Conservation (phyloP, 1,140 invertebrate species). For the Drosophila hydei region DNA sequence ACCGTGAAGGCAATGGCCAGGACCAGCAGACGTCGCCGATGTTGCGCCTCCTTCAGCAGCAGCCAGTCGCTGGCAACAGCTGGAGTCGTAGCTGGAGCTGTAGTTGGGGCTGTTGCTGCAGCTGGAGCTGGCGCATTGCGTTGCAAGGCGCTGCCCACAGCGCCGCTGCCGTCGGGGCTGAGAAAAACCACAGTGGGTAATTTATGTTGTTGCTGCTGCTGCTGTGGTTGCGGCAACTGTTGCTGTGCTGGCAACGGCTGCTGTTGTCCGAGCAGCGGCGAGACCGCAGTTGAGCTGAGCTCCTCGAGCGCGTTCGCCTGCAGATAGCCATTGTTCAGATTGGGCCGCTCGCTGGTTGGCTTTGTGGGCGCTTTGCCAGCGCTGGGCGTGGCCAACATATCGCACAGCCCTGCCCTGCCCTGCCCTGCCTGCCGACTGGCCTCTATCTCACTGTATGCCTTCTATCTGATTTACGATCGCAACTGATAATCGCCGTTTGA, state of each 20-base stretch:
- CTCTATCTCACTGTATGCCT: not conserved
- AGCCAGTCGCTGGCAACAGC: conserved; percentile 68
- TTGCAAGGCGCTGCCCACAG: conserved; percentile 58
- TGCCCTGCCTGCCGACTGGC: conserved; percentile 3
- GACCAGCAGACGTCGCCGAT: conserved; percentile 69
- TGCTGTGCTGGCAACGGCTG: too few species aligned
- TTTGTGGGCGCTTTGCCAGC: conserved; percentile 37
- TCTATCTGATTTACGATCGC: not conserved
- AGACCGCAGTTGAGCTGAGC: conserved; percentile 58
- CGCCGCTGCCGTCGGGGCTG: conserved; percentile 61
- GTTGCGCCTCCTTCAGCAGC: conserved; percentile 72
- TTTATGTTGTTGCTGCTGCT: conserved; percentile 60
- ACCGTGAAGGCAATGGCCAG: conserved; percentile 79
- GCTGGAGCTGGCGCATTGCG: conserved; percentile 37
- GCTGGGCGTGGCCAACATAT: conserved; percentile 55
- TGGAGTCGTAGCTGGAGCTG: not conserved
- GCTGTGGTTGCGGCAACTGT: conserved; percentile 13
- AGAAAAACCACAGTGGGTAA: conserved; percentile 76
- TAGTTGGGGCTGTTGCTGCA: not conserved
- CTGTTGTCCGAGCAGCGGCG: conserved; percentile 53
- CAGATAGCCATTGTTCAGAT: conserved; percentile 74
- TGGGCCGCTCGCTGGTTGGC: conserved; percentile 34
- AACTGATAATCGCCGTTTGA: not conserved
- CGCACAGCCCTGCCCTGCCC: conserved; percentile 5
- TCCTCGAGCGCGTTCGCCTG: conserved; percentile 61